Evolutionary conservation across 2,888 invertebrate genomes (phyloP), one percentile per base, ranked within the genome.

Genomic region (Rhabditoides inermis): DNA sequence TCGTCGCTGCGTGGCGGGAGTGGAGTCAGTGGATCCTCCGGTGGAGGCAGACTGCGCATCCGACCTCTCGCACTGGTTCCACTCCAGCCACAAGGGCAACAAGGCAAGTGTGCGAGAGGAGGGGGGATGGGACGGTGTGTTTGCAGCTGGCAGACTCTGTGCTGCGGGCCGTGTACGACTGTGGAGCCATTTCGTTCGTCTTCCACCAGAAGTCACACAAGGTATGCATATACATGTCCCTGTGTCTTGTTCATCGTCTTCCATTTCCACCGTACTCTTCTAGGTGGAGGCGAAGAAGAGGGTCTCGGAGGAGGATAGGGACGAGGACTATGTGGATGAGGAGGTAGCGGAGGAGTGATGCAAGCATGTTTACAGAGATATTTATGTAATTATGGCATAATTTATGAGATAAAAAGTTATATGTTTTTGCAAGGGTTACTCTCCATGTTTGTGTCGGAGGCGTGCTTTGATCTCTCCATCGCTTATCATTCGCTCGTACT

Each of bases 1-100:
- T 74, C 84, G 83, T 58, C 83, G 92, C 42, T 92, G 92, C 78
- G 83, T 90, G 0, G 87, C 88, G 75, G 84, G 82, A 63, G 86
- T 92, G 39, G 92, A 98, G 81, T 84, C 86, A 0, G 51, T 63
- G 6, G 82, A 86, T 36, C 95, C 98, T 0, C 87, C 91, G 0
- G 86, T 86, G 44, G 86, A 86, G 61, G 87, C 90, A 0, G 94
- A 95, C 77, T 95, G 94, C 75, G 90, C 87, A 5, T 88, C 88
- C 0, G 92, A 94, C 81, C 81, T 98, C 51, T 86, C 90, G 0
- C 87, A 88, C 73, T 98, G 98, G 98, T 86, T 87, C 75, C 92
- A 94, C 77, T 84, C 87, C 40, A 88, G 90, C 74, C 88, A 88
- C 76, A 86, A 86, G 69, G 85, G 84, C 32, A 78, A 64, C 35